phyloP scores from a whole-genome alignment of 2,888 invertebrate species.

The Neoaliturus tenellus region DNA sequence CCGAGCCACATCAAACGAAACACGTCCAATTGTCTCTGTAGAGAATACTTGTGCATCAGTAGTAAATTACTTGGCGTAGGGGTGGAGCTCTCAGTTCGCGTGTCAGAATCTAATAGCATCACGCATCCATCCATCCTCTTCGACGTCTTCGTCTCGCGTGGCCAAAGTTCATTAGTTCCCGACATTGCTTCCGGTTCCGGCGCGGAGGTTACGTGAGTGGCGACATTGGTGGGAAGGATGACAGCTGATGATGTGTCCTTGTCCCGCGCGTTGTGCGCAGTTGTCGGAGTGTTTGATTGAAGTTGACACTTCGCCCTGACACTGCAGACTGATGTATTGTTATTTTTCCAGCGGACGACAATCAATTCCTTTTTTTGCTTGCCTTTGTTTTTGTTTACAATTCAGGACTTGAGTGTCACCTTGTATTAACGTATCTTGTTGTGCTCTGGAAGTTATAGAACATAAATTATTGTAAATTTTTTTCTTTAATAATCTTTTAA shows the following conservation, averaged over 20 bases:
- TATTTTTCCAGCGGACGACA: not conserved
- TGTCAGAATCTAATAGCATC: not conserved
- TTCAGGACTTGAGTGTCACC: no score
- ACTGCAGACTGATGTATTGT: not conserved
- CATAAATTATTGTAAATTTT: no score
- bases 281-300: not conserved
- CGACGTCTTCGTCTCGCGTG: not conserved
- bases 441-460: no score
- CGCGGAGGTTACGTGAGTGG: not conserved
- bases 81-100: no score
- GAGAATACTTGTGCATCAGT: no score
- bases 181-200: conserved; percentile 1
- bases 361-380: no score
- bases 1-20: no score
- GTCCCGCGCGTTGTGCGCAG: not conserved
- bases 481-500: no score
- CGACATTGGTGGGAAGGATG: conserved; percentile 48
- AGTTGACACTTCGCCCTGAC: not conserved
- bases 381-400: not conserved
- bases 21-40: no score
- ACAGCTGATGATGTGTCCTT: not conserved
- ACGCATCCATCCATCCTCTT: not conserved
- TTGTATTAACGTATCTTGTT: no score
- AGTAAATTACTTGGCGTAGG: no score
- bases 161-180: not conserved